Base-by-base conservation (phyloP, 2,113 vertebrate genomes). In the Enhydra lutris region DNA sequence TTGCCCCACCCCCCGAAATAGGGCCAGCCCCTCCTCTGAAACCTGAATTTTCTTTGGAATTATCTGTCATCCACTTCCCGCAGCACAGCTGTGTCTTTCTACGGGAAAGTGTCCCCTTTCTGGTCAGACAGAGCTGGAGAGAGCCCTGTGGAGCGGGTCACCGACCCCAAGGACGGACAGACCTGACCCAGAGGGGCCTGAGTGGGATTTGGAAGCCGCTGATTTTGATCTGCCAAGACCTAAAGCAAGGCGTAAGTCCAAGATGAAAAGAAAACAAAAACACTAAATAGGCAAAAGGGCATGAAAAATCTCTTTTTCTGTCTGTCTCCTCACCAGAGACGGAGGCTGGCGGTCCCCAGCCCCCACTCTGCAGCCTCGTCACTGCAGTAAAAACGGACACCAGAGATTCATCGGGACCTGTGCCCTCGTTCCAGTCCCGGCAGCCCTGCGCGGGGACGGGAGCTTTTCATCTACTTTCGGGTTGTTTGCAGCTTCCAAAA, bases 381-480 rank as follows among this genome's bases (percentile, higher is more conserved):
- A 1, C 61, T 23, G 76, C 95, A 59, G 84, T 59, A 50, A 76
- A 90, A 31, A 10, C 78, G 86, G 91, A 89, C 94, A 67, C 0
- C 1, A 36, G 85, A 94, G 97, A 96, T 74, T 94, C 95, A 88
- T 83, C 1, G 57, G 79, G 73, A 78, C 83, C 4, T 0, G 57
- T 85, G 87, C 83, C 97, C 91, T 74, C 6, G 0, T 1, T 47
- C 69, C 0, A 9, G 87, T 86, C 29, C 52, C 59, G 14, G n/a
- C 87, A 61, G 92, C 97, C 95, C 34, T 23, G 52, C 29, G 0
- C 6, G 1, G 92, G 83, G 92, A 93, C 17, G 0, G 67, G 71
- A 74, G 81, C 93, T 52, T 24, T 97, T 94, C 50, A 2, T 97
- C 96, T 96, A 91, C 86, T 65, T 14, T 8, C 10, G 11, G 47